phyloP scores from a whole-genome alignment of 2,797 vertebrate species.

The Labeo calbasu region DNA sequence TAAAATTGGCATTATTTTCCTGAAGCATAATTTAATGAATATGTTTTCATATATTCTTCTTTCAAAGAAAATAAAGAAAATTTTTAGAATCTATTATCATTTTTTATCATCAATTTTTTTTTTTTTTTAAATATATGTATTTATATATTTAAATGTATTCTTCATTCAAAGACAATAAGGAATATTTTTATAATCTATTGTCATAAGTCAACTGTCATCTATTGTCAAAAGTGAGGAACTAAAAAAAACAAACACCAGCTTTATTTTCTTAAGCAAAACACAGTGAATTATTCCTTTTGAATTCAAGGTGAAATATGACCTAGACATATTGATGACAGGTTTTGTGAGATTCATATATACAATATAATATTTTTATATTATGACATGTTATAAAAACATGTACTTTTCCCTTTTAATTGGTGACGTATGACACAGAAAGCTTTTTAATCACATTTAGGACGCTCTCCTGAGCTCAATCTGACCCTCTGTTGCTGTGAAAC shows the following conservation, averaged over 20 bases:
- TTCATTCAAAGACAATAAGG: too few species aligned
- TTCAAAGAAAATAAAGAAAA: neutral
- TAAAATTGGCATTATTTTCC: neutral
- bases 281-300: neutral
- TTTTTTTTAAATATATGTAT: too few species aligned
- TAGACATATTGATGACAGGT: neutral
- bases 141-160: too few species aligned
- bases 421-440: neutral
- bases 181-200: too few species aligned
- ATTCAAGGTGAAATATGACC: neutral
- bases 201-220: too few species aligned
- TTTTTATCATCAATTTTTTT: too few species aligned
- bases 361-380: neutral
- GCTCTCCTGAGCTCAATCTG: slow-evolving; percentile 4
- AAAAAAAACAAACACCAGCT: too few species aligned
- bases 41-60: neutral
- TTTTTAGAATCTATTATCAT: neutral
- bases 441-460: neutral
- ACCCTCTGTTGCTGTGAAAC: slow-evolving; percentile 10
- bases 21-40: neutral
- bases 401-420: neutral
- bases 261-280: neutral
- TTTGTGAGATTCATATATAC: neutral
- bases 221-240: too few species aligned
- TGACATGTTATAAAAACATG: neutral